Evolutionary conservation across 2,888 invertebrate genomes (phyloP), one percentile per base, ranked within the genome.

Genomic region (Rapana venosa): DNA sequence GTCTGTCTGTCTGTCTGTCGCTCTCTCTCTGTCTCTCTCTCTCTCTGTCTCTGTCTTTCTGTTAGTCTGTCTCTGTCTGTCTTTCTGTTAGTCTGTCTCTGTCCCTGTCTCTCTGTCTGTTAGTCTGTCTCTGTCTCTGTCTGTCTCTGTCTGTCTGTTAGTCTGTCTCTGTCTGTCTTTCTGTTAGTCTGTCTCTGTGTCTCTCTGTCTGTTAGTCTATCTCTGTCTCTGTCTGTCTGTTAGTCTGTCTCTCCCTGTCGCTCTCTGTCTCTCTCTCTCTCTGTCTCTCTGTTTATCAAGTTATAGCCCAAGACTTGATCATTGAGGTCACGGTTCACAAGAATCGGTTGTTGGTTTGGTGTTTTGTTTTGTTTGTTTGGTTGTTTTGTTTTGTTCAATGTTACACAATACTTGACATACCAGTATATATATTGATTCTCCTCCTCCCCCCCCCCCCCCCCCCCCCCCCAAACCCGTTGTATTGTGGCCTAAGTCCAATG

Each of bases 61-160:
- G 35, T 83, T 4, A 35, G 83, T 83, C n/a, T 83, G 35, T 83
- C 20, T 83, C 5, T 83, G 83, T 83, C n/a, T 83, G 6, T 83
- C 35, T 83, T 2, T 83, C n/a, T 79, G 5, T 79, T 1, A 13
- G 2, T 79, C 32, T n/a, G 26, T 79, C 32, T 79, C 13, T 79
- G 5, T 79, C 5, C 22, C 32, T 79, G n/a, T n/a, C n/a, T n/a
- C n/a, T 79, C 30, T 79, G 15, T 79, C 30, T 79, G n/a, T 79
- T 6, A 13, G 15, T 79, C 32, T 79, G 79, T 79, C 32, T 79
- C 30, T 79, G 5, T 79, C 13, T 79, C 32, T 79, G 5, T 79
- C 15, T 79, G 2, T 79, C 32, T 79, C 30, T 8, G 77, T 22
- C 26, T 77, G n/a, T n/a, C n/a, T n/a, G n/a, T n/a, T n/a, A n/a